Evolutionary conservation across 2,888 invertebrate genomes (phyloP).

Genomic region (Flexamia atlantica): DNA sequence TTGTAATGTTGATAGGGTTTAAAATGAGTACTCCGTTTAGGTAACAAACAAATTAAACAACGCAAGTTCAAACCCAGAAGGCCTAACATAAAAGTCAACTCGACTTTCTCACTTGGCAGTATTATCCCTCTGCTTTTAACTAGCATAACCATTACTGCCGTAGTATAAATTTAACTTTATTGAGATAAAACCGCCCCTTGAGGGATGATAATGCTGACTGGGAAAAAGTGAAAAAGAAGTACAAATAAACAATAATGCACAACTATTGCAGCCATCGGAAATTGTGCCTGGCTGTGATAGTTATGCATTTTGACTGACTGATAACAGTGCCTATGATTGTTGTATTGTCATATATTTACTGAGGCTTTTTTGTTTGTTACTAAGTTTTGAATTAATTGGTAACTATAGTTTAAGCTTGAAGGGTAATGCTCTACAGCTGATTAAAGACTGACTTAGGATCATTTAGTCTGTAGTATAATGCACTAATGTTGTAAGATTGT

Average conservation of each 20-base stretch:
- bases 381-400: neutral
- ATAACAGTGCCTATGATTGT: constrained; percentile 44
- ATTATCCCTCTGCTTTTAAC: neutral
- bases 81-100: neutral
- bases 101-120: constrained; percentile 1
- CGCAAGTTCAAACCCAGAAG: neutral
- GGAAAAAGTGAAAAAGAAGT: neutral
- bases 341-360: constrained; percentile 34
- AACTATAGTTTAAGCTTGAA: constrained; percentile 20
- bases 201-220: constrained; percentile 50
- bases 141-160: neutral
- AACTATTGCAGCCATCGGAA: neutral
- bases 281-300: neutral
- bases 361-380: neutral
- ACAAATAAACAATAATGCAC: constrained; percentile 41
- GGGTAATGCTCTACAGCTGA: constrained; percentile 25
- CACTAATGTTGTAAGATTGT: neutral
- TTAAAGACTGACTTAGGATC: constrained; percentile 43
- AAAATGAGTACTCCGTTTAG: neutral
- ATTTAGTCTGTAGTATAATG: constrained; percentile 7
- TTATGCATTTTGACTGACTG: constrained; percentile 48
- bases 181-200: neutral
- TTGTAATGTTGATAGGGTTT: constrained; percentile 4
- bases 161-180: too few relatives aligned
- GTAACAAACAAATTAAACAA: neutral